Evolutionary conservation across 2,113 vertebrate species (phyloP).

Genomic region (Enhydra lutris): DNA sequence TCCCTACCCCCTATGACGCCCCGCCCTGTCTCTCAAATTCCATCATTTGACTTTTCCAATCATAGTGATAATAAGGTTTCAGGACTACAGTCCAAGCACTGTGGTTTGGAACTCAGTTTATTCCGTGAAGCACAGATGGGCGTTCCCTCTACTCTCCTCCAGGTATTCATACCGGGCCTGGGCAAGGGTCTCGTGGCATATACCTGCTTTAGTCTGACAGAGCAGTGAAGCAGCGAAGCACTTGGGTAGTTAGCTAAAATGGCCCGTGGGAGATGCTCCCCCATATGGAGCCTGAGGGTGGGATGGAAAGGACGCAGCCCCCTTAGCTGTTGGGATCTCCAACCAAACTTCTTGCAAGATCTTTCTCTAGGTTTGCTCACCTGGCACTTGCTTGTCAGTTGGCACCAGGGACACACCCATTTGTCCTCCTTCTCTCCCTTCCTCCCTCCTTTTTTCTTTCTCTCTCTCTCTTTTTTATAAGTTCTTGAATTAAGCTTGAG

Average conservation of each 20-base stretch:
- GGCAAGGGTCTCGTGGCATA: neutral
- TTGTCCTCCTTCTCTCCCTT: neutral
- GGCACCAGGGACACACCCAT: neutral
- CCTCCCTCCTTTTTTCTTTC: no score
- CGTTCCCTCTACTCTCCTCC: neutral
- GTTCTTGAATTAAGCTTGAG: neutral
- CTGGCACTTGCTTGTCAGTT: neutral
- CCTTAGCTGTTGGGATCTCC: neutral
- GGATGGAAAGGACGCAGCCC: neutral
- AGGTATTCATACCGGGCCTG: neutral
- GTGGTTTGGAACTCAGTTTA: neutral
- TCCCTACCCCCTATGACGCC: no score
- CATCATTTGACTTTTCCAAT: neutral
- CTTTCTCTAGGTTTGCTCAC: neutral
- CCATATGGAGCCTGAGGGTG: neutral
- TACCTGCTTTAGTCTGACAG: neutral
- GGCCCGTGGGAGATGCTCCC: no score
- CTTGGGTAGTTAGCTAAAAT: neutral
- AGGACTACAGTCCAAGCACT: neutral
- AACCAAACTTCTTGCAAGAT: neutral
- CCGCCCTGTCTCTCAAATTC: no score
- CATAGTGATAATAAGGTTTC: neutral
- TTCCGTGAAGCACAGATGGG: neutral
- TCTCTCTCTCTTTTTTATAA: neutral
- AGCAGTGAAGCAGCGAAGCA: neutral